A percentile compares a stretch with the other conserved stretches of the same genome.
Conservation (phyloP, 64 coral and sea anemone species). For the Acropora tenuis region DNA sequence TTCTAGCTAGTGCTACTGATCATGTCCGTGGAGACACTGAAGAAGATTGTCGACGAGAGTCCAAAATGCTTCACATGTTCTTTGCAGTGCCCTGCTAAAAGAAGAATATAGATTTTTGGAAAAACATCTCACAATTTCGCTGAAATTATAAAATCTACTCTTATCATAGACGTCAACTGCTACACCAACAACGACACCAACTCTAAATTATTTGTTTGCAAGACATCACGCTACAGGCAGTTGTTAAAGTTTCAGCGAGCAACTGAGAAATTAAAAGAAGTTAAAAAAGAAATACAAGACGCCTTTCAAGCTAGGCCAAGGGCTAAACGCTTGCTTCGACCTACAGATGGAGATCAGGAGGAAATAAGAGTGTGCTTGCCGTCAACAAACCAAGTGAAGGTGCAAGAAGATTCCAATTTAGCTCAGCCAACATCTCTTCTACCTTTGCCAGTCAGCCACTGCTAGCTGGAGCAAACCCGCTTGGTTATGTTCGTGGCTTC, state of each 20-base stretch:
- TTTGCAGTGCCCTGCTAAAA: background rate
- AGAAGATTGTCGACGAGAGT: conserved; percentile 27
- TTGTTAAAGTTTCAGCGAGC: conserved; percentile 27
- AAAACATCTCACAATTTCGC: conserved; percentile 1
- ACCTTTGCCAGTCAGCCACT: conserved; percentile 4
- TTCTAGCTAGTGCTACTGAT: background rate
- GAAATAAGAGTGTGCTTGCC: background rate
- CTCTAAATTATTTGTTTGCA: conserved; percentile 31
- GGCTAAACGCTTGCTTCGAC: conserved; percentile 11
- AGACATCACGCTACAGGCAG: conserved; percentile 14
- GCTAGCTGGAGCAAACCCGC: background rate
- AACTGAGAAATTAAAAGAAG: background rate
- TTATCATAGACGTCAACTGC: conserved; percentile 30
- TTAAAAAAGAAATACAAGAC: conserved; percentile 22
- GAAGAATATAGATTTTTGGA: conserved; percentile 18
- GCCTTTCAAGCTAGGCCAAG: background rate
- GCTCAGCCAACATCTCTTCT: conserved; percentile 1
- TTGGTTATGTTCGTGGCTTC: background rate
- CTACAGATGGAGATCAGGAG: conserved; percentile 8
- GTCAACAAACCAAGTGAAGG: background rate
- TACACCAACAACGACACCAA: background rate
- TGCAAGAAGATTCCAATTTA: conserved; percentile 9
- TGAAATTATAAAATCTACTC: conserved; percentile 27
- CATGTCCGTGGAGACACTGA: conserved; percentile 7
- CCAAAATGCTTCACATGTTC: conserved; percentile 18